A percentile compares a stretch with the other conserved stretches of the same genome.
Evolutionary conservation across 2,888 invertebrate species (phyloP).

Genomic region (Mythimna impura): DNA sequence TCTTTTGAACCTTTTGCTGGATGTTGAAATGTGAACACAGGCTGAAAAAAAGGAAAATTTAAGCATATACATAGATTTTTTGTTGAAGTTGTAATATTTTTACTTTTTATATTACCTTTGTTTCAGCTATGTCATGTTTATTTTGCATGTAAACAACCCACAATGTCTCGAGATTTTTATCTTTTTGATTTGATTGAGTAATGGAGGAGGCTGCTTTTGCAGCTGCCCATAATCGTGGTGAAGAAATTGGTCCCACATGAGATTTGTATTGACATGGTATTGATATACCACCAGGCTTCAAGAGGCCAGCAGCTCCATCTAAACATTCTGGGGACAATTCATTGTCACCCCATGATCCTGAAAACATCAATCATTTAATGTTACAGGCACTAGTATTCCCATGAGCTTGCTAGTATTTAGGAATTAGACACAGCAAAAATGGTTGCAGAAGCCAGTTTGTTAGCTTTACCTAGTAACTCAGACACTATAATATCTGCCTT

Average conservation of each 20-base stretch:
- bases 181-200: conserved; percentile 69
- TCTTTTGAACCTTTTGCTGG: conserved; percentile 94
- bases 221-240: conserved; percentile 96
- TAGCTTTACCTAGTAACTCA: conserved; percentile 95
- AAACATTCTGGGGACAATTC: conserved; percentile 99
- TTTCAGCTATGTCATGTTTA: conserved; percentile 94
- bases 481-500: conserved; percentile 98
- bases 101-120: conserved; percentile 84
- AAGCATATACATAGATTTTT: neutral
- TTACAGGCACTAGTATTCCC: neutral
- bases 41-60: conserved; percentile 76
- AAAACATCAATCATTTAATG: conserved; percentile 31
- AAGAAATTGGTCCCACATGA: conserved; percentile 97
- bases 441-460: neutral
- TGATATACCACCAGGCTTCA: conserved; percentile 96
- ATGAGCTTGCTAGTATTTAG: neutral
- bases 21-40: conserved; percentile 97
- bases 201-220: conserved; percentile 84
- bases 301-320: conserved; percentile 97
- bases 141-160: conserved; percentile 98
- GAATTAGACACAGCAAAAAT: neutral
- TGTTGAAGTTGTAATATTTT: neutral
- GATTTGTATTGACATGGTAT: conserved; percentile 97
- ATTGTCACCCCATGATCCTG: conserved; percentile 98
- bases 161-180: conserved; percentile 93